phyloP scores from a whole-genome alignment of 2,888 invertebrate species.

The Allolobophora icterica region DNA sequence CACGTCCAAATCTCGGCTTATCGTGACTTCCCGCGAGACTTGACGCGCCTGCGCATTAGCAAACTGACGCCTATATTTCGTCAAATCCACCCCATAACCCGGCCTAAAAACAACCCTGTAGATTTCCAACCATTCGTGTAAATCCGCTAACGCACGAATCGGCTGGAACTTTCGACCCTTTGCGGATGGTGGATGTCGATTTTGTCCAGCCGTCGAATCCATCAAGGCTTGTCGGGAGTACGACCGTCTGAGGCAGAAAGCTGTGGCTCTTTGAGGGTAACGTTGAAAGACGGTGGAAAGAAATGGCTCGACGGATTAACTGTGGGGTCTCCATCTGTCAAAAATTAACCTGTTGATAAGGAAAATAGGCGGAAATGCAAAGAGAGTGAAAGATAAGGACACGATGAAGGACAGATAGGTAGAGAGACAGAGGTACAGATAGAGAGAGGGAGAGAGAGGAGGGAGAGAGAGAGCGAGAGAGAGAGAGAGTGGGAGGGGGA shows the following conservation, averaged over 20 bases:
- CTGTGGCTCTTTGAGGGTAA: background rate
- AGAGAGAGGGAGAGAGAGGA: too few species aligned
- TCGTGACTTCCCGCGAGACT: constrained; percentile 5
- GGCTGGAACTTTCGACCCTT: background rate
- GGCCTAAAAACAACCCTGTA: background rate
- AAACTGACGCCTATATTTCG: background rate
- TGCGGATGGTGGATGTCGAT: background rate
- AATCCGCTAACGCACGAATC: background rate
- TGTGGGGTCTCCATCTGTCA: background rate
- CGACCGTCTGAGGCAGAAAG: background rate
- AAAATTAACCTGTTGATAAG: background rate
- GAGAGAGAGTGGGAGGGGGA: too few species aligned
- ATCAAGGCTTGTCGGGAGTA: background rate
- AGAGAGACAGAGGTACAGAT: too few species aligned
- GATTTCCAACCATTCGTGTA: background rate
- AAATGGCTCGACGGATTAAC: too few species aligned
- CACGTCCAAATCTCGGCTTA: constrained; percentile 6
- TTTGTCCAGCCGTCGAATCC: background rate
- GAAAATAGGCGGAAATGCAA: background rate
- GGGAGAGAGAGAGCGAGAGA: too few species aligned
- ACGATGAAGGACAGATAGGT: background rate
- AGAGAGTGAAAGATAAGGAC: background rate
- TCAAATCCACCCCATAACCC: background rate
- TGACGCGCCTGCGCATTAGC: background rate
- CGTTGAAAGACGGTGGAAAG: background rate